Conservation (phyloP, 2,888 invertebrate species). For the Glomeris marginata region DNA sequence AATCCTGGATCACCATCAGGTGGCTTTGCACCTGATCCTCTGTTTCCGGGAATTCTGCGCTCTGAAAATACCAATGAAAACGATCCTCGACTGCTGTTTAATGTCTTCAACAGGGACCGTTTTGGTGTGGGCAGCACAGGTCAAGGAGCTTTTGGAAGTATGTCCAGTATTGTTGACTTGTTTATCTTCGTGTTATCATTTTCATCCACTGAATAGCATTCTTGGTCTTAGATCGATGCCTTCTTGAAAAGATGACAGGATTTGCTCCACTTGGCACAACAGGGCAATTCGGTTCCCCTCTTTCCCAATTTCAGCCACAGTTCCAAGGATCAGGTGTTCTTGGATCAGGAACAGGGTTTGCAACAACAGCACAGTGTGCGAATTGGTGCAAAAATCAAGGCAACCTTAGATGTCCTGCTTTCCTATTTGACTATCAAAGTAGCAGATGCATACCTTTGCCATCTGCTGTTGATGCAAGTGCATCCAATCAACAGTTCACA, state of each 20-base stretch:
- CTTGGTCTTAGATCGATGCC: constrained; percentile 5
- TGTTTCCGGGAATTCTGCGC: too few relatives aligned
- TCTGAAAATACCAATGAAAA: too few relatives aligned
- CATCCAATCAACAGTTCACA: constrained; percentile 20
- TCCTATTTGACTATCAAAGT: constrained; percentile 31
- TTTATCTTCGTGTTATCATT: not conserved
- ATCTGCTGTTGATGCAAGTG: constrained; percentile 22
- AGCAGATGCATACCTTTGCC: constrained; percentile 29
- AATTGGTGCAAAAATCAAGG: constrained; percentile 25
- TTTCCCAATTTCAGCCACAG: too few relatives aligned
- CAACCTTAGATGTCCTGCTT: constrained; percentile 29
- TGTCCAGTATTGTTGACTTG: too few relatives aligned
- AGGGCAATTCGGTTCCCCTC: too few relatives aligned
- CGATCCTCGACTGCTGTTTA: too few relatives aligned
- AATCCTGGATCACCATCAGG: too few relatives aligned
- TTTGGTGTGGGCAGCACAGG: too few relatives aligned
- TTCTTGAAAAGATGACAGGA: constrained; percentile 8
- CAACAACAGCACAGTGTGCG: constrained; percentile 30
- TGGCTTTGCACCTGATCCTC: too few relatives aligned
- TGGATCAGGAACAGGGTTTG: constrained; percentile 22
- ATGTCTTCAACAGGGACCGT: too few relatives aligned
- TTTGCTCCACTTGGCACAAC: not conserved
- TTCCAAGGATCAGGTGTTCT: too few relatives aligned
- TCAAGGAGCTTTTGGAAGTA: too few relatives aligned
- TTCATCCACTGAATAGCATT: not conserved